Evolutionary conservation across 2,888 invertebrate genomes (phyloP).

Genomic region (Camptogramma bilineatum): DNA sequence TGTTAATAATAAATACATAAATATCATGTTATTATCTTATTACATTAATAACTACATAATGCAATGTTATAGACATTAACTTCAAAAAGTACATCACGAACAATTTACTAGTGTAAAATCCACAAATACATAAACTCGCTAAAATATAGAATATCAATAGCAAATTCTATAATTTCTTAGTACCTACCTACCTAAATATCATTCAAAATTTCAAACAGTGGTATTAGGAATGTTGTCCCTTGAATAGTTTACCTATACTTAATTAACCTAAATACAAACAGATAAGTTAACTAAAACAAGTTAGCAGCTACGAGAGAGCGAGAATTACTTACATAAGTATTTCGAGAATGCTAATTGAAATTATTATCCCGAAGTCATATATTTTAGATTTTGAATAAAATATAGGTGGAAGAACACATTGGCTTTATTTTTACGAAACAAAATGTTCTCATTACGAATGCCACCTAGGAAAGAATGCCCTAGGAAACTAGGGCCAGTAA

Average conservation of each 20-base stretch:
- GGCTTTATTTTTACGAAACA: neutral
- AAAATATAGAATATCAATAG: neutral
- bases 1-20: neutral
- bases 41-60: neutral
- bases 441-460: too few relatives aligned
- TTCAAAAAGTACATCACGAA: neutral
- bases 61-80: neutral
- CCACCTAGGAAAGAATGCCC: too few relatives aligned
- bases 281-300: neutral
- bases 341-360: neutral
- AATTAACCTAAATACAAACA: neutral
- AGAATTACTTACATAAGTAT: neutral
- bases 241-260: neutral
- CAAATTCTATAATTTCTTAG: neutral
- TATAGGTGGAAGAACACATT: neutral
- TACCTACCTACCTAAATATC: too few relatives aligned
- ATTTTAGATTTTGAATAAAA: neutral
- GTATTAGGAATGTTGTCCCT: neutral
- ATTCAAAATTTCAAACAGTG: neutral
- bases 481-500: too few relatives aligned
- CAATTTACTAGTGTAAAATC: neutral
- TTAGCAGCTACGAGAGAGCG: constrained; percentile 13
- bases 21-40: neutral
- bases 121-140: neutral
- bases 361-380: neutral